A percentile compares a stretch with the other conserved stretches of the same genome.
Evolutionary conservation across 2,113 vertebrate species (phyloP).

Genomic region (Austrofundulus limnaeus): DNA sequence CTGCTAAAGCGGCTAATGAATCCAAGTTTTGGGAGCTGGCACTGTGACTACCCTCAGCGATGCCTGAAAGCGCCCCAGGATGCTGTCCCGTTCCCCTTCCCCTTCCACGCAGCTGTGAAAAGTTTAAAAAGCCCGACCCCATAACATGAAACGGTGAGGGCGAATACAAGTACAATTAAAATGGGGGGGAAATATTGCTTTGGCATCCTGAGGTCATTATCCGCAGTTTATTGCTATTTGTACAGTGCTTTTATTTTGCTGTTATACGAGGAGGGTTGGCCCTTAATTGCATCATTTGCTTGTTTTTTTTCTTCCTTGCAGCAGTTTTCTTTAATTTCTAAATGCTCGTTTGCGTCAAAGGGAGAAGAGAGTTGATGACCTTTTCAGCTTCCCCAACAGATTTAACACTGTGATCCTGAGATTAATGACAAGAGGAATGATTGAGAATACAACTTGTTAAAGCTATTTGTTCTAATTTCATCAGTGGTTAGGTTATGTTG

Average conservation of each 20-base stretch:
- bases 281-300: conserved; percentile 73
- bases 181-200: conserved; percentile 71
- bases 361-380: conserved; percentile 59
- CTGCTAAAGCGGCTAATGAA: conserved; percentile 79
- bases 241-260: conserved; percentile 79
- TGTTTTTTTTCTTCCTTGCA: conserved; percentile 72
- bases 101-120: conserved; percentile 76
- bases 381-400: conserved; percentile 42
- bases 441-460: too few relatives aligned
- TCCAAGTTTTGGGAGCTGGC: conserved; percentile 78
- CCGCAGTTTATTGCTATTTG: conserved; percentile 75
- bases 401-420: conserved; percentile 25
- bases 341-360: conserved; percentile 51
- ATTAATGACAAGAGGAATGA: conserved; percentile 27
- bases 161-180: conserved; percentile 77
- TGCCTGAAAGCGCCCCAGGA: conserved; percentile 72
- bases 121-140: conserved; percentile 73
- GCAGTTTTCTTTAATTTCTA: conserved; percentile 70
- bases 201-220: conserved; percentile 83
- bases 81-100: conserved; percentile 70
- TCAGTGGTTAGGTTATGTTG: conserved; percentile 9
- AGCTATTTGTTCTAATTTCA: conserved; percentile 35
- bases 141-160: conserved; percentile 79
- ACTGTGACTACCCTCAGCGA: conserved; percentile 67
- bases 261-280: conserved; percentile 75